Conservation (phyloP, 2,113 vertebrate genomes). For the Burhinus oedicnemus region DNA sequence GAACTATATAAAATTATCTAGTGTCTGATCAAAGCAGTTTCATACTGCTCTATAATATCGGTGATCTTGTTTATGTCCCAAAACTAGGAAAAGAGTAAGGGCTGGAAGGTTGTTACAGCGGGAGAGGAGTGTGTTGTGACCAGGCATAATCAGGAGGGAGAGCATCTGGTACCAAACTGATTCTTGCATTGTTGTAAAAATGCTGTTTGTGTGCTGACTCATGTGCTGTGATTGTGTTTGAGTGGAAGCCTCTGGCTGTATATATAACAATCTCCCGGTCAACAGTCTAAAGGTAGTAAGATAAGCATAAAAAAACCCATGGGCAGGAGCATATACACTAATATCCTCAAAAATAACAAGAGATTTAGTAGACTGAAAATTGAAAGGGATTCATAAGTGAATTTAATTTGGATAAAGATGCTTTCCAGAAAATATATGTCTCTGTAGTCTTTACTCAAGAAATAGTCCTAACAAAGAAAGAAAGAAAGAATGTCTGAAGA, state of each 20-base stretch:
- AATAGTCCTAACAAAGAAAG: neutral
- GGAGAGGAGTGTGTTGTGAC: neutral
- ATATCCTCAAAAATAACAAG: neutral
- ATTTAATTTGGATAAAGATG: neutral
- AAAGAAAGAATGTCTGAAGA: neutral
- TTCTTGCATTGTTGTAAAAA: neutral
- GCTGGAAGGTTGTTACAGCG: neutral
- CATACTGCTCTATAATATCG: neutral
- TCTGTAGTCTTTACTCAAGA: neutral
- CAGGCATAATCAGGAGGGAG: neutral
- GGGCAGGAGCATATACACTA: neutral
- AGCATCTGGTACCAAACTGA: neutral
- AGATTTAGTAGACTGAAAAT: neutral
- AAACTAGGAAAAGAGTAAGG: neutral
- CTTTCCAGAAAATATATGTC: neutral
- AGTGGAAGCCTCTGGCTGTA: neutral
- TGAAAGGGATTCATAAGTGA: neutral
- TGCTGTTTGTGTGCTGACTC: neutral
- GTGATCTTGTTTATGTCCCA: neutral
- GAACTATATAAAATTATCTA: neutral
- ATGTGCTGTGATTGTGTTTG: neutral
- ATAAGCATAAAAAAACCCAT: neutral
- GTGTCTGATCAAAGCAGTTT: neutral
- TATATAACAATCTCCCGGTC: neutral
- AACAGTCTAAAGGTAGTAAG: neutral